Evolutionary conservation across 2,888 invertebrate genomes (phyloP).

Genomic region (Dryocosmus kuriphilus): DNA sequence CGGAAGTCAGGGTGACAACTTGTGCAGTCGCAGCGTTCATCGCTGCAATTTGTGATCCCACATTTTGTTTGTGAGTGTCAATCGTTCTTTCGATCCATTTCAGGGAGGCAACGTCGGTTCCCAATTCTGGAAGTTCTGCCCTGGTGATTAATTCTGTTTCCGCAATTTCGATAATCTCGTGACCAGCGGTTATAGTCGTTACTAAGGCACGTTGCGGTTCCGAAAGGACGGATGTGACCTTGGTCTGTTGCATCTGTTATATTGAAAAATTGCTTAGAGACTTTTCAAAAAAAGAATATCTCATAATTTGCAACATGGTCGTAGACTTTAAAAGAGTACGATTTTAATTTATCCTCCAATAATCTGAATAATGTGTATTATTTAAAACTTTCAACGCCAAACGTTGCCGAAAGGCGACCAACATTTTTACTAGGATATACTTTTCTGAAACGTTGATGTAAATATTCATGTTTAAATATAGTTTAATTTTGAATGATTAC

Average conservation of each 20-base stretch:
- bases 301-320: background rate
- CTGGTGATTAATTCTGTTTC: slow-evolving; percentile 86
- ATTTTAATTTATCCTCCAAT: no score
- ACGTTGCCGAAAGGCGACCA: no score
- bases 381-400: no score
- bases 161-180: slow-evolving; percentile 92
- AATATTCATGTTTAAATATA: no score
- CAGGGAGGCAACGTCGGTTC: slow-evolving; percentile 90
- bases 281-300: background rate
- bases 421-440: no score
- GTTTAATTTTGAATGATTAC: no score
- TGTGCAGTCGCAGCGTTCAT: slow-evolving; percentile 99
- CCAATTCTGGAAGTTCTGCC: slow-evolving; percentile 86
- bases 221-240: slow-evolving; percentile 90
- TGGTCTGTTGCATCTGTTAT: slow-evolving; percentile 87
- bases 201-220: slow-evolving; percentile 96
- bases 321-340: background rate
- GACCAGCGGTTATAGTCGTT: slow-evolving; percentile 93
- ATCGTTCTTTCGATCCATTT: slow-evolving; percentile 97
- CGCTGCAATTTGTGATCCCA: slow-evolving; percentile 97
- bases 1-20: slow-evolving; percentile 93
- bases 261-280: slow-evolving; percentile 43
- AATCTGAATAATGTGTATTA: no score
- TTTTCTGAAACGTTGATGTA: no score
- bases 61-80: slow-evolving; percentile 97